phyloP scores from a whole-genome alignment of 2,797 vertebrate genomes.

The Neosilurus hyrtlii region DNA sequence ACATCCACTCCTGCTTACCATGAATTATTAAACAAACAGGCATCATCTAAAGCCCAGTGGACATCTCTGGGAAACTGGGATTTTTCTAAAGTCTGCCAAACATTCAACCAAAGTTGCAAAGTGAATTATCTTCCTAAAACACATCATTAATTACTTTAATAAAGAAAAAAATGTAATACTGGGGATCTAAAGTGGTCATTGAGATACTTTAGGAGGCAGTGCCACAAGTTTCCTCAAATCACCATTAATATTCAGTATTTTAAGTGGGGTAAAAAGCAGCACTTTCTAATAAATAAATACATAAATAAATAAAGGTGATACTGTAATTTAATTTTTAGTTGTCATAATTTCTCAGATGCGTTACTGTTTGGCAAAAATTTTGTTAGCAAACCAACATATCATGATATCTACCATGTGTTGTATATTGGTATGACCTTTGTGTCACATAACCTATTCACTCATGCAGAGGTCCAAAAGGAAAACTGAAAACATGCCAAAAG shows the following conservation, averaged over 20 bases:
- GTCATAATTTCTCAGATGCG: not conserved
- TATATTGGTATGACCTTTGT: not conserved
- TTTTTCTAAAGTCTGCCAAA: constrained; percentile 37
- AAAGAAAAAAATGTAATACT: not conserved
- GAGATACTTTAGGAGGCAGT: not conserved
- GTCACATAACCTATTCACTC: not conserved
- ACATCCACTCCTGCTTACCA: constrained; percentile 29
- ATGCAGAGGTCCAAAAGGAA: not conserved
- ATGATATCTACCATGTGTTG: not conserved
- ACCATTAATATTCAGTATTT: not conserved
- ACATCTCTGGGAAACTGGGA: constrained; percentile 29
- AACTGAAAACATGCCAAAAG: not conserved
- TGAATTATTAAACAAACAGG: constrained; percentile 47
- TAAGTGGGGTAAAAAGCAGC: not conserved
- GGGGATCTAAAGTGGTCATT: not conserved
- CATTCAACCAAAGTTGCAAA: constrained; percentile 22
- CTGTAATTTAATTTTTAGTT: not conserved
- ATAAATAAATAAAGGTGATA: not conserved
- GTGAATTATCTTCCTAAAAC: not conserved
- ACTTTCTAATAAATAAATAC: not conserved
- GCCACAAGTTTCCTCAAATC: not conserved
- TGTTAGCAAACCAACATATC: not conserved
- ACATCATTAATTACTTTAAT: not conserved
- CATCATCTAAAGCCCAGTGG: constrained; percentile 35
- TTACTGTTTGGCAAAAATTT: not conserved